These are phyloP conservation scores for Xiphophorus hellerii DNA, from an alignment of 2,113 vertebrate genomes.

Conservation along the genomic window DNA sequence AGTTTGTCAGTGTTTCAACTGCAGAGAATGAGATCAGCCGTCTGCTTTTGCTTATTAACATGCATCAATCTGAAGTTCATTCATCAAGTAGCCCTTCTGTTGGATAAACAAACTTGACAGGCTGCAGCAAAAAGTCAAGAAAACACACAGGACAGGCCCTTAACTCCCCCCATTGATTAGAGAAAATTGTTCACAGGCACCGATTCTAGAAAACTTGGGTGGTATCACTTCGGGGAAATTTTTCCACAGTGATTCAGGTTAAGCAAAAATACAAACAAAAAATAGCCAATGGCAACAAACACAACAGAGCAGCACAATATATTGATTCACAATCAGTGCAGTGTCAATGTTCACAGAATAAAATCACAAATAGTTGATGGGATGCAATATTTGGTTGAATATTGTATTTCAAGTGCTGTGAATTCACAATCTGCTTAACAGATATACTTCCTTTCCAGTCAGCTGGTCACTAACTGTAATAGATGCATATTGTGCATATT, in stretches of 20 bases:
- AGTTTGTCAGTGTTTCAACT: conserved; percentile 14
- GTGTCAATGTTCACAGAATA: background rate
- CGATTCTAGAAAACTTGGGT: background rate
- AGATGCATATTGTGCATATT: background rate
- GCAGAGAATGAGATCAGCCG: conserved; percentile 45
- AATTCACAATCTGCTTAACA: too few relatives aligned
- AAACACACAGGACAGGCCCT: conserved; percentile 3
- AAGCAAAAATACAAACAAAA: background rate
- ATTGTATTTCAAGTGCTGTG: too few relatives aligned
- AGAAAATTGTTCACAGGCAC: conserved; percentile 8
- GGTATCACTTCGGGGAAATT: background rate
- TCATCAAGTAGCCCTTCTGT: conserved; percentile 36
- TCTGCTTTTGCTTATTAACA: conserved; percentile 50
- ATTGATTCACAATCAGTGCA: background rate
- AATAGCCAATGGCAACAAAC: background rate
- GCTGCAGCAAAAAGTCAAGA: conserved; percentile 34
- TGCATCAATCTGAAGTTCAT: conserved; percentile 23
- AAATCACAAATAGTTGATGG: background rate
- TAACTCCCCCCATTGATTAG: conserved; percentile 28
- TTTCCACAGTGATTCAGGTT: background rate
- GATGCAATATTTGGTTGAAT: background rate
- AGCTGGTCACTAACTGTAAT: background rate
- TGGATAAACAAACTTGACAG: conserved; percentile 36
- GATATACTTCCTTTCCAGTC: background rate
- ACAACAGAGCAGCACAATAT: background rate